A percentile compares a stretch with the other conserved stretches of the same genome.
phyloP scores from a whole-genome alignment of 2,888 invertebrate species.

The Stratiomys singularior region DNA sequence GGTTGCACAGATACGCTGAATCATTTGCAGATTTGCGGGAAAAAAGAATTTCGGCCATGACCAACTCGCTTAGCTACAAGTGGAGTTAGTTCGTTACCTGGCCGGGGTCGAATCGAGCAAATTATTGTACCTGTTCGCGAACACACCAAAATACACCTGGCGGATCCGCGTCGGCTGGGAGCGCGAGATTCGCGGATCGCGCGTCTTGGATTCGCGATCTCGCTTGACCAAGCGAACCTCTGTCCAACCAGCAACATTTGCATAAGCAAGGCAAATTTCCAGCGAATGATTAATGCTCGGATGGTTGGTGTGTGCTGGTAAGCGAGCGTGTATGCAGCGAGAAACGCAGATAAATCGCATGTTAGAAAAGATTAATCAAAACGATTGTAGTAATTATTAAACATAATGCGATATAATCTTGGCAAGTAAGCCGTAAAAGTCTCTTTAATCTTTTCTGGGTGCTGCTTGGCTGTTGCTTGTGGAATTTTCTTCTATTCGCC shows the following conservation, averaged over 20 bases:
- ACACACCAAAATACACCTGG: background rate
- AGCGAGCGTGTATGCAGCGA: constrained; percentile 10
- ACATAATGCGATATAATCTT: constrained; percentile 43
- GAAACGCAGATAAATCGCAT: constrained; percentile 40
- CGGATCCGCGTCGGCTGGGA: background rate
- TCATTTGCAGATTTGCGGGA: background rate
- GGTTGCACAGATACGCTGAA: background rate
- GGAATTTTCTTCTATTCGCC: background rate
- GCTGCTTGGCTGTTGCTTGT: background rate
- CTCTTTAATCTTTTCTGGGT: constrained; percentile 5
- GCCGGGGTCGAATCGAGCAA: background rate
- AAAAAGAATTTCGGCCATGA: constrained; percentile 25
- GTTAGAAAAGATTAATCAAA: constrained; percentile 45
- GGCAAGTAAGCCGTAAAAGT: constrained; percentile 9
- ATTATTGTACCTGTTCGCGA: constrained; percentile 3
- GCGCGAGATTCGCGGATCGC: constrained; percentile 1
- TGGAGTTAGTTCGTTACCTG: background rate
- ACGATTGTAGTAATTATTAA: constrained; percentile 45
- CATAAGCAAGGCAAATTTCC: constrained; percentile 33
- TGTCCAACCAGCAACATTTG: background rate
- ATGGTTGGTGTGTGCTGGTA: constrained; percentile 11
- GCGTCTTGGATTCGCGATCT: background rate
- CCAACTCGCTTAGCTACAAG: constrained; percentile 23
- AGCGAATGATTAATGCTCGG: constrained; percentile 26
- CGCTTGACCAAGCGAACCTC: background rate